Evolutionary conservation across 1,140 invertebrate genomes (phyloP), one percentile per base, ranked within the genome.

Genomic region (Brachionus paranguensis): DNA sequence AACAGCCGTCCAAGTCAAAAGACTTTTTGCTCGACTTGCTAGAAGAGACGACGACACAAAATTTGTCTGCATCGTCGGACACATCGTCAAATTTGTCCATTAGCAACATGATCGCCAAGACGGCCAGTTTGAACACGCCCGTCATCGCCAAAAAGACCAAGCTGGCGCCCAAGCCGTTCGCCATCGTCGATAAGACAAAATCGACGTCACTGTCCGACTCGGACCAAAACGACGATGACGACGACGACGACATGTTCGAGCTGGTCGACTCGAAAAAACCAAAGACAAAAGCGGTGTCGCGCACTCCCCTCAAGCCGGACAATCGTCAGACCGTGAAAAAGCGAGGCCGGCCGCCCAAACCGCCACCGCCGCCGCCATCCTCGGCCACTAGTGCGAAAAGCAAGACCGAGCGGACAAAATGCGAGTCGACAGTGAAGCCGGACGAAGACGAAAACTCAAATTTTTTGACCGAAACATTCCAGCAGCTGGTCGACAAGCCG

Each of bases 21-120:
- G 76, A 79, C n/a, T 79, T 79, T 79, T 24, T 79, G 43, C 50
- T 81, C 24, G 78, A 81, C 64, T 68, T 81, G 33, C 14, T 81
- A 11, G 53, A 81, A 37, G 53, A 60, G 20, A 45, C 78, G 20
- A 27, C 53, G 12, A 29, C 33, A 37, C 37, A 43, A n/a, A 81
- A 64, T 50, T 50, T 50, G 47, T 76, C 72, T 12, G 24, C 43
- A 29, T 72, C 68, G 37, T 72, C 68, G 33, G 68, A 72, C 41
- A 24, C 43, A 11, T 76, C 72, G 1, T 76, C 72, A 1, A 50
- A 76, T 50, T 50, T 76, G 17, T 76, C 72, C 3, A 24, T 76
- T 5, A 50, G 43, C 10, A 76, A 76, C 27, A 47, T 76, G 50
- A 47, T 43, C 4, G 12, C 17, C 17, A 41, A 72, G 37, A 12